Evolutionary conservation across 2,888 invertebrate species (phyloP).

Genomic region (Cosmia pyralina): DNA sequence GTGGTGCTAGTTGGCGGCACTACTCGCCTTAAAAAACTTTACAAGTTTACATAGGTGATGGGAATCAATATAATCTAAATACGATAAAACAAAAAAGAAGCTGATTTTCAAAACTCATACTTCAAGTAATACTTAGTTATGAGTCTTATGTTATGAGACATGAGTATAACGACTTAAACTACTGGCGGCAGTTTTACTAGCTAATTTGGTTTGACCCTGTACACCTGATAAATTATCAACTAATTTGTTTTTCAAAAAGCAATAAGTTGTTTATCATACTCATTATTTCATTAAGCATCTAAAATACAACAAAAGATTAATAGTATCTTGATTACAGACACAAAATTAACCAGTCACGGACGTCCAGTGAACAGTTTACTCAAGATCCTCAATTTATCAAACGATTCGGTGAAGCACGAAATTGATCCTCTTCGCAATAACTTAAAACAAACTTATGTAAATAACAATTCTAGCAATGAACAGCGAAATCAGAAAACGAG

Average conservation of each 20-base stretch:
- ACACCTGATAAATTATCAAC: too few relatives aligned
- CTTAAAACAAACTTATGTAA: slow-evolving; percentile 69
- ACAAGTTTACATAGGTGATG: neutral
- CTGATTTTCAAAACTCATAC: neutral
- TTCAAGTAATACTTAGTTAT: neutral
- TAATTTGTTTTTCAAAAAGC: slow-evolving; percentile 4
- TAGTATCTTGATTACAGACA: slow-evolving; percentile 67
- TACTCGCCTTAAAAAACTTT: neutral
- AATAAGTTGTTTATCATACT: neutral
- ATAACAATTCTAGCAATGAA: slow-evolving; percentile 64
- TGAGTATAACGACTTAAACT: neutral
- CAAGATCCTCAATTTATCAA: slow-evolving; percentile 80
- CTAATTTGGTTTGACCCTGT: neutral
- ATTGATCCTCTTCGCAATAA: slow-evolving; percentile 78
- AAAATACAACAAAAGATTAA: slow-evolving; percentile 35
- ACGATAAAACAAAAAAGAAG: neutral
- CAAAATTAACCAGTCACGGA: slow-evolving; percentile 58
- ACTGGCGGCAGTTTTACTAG: neutral
- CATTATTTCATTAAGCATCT: slow-evolving; percentile 10
- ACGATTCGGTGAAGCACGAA: slow-evolving; percentile 74
- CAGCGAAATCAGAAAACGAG: slow-evolving; percentile 77
- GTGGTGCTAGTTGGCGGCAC: too few relatives aligned
- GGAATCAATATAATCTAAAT: neutral
- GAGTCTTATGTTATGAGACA: too few relatives aligned
- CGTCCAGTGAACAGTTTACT: slow-evolving; percentile 76